Conservation (phyloP, 1,140 invertebrate genomes). For the Drosophila seguyi region DNA sequence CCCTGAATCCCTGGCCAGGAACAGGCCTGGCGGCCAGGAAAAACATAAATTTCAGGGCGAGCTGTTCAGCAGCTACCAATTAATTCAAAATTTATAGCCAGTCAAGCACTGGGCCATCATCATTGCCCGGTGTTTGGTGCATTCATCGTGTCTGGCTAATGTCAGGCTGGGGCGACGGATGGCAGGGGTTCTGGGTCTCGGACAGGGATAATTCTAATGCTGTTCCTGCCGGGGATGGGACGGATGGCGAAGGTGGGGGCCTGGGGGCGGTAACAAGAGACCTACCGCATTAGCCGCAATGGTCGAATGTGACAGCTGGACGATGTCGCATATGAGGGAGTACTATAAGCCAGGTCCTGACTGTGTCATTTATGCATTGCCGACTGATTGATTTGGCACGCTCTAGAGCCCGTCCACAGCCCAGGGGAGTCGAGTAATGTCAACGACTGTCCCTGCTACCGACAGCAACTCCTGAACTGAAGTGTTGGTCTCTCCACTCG, state of each 20-base stretch:
- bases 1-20: conserved; percentile 22
- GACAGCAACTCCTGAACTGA: conserved; percentile 27
- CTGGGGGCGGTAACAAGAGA: conserved; percentile 30
- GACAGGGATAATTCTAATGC: conserved; percentile 24
- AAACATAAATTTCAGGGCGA: conserved; percentile 45
- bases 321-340: conserved; percentile 35
- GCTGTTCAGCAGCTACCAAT: conserved; percentile 57
- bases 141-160: conserved; percentile 54
- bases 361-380: conserved; percentile 61
- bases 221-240: conserved; percentile 6
- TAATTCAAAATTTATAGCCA: conserved; percentile 79
- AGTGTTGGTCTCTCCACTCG: conserved; percentile 23
- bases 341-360: conserved; percentile 16
- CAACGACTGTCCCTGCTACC: conserved; percentile 33
- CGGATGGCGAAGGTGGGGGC: not conserved
- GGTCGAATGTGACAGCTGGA: conserved; percentile 67
- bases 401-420: conserved; percentile 14
- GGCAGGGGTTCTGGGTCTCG: not conserved
- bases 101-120: conserved; percentile 54
- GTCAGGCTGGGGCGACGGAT: conserved; percentile 3
- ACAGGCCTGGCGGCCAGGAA: conserved; percentile 30
- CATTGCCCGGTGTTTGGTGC: conserved; percentile 34
- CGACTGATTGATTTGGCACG: conserved; percentile 70
- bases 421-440: conserved; percentile 29
- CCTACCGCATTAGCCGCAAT: conserved; percentile 66